Evolutionary conservation across 2,797 vertebrate species (phyloP).

Genomic region (Ispidina lecontei): DNA sequence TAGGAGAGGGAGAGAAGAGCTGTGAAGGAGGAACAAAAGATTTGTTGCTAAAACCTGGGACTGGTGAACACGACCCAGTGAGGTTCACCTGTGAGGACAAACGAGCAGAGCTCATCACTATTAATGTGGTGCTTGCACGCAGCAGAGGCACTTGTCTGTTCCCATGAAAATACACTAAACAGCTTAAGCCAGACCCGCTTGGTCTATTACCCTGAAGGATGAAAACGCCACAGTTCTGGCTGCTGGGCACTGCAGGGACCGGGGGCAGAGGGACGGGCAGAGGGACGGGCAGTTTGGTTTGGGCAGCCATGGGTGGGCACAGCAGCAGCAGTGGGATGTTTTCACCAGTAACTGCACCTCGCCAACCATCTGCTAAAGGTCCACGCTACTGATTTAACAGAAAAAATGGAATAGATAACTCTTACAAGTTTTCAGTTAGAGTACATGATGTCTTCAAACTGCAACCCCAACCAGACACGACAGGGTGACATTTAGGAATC

Average conservation of each 20-base stretch:
- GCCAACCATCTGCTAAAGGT: conserved; percentile 71
- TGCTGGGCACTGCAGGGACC: background rate
- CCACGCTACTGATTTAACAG: conserved; percentile 68
- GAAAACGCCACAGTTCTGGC: accelerated
- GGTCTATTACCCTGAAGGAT: accelerated
- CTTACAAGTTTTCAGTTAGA: conserved; percentile 67
- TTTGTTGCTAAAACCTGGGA: background rate
- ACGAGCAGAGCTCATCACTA: background rate
- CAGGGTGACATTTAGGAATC: conserved; percentile 64
- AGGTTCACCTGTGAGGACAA: accelerated
- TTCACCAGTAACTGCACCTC: conserved; percentile 66
- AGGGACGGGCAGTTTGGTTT: no score
- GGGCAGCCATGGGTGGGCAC: no score
- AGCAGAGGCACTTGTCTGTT: background rate
- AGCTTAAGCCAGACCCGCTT: background rate
- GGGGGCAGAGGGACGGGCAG: no score
- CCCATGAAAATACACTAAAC: accelerated
- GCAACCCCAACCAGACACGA: conserved; percentile 71
- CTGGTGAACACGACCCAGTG: accelerated
- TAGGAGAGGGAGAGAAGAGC: background rate
- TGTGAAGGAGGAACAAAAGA: background rate
- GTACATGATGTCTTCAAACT: conserved; percentile 65
- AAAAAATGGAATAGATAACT: conserved; percentile 64
- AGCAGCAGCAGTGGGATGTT: background rate
- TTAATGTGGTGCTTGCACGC: accelerated